These are phyloP conservation scores for Rhinatrema bivittatum DNA, from an alignment of 2,797 vertebrate genomes.

Conservation along the genomic window DNA sequence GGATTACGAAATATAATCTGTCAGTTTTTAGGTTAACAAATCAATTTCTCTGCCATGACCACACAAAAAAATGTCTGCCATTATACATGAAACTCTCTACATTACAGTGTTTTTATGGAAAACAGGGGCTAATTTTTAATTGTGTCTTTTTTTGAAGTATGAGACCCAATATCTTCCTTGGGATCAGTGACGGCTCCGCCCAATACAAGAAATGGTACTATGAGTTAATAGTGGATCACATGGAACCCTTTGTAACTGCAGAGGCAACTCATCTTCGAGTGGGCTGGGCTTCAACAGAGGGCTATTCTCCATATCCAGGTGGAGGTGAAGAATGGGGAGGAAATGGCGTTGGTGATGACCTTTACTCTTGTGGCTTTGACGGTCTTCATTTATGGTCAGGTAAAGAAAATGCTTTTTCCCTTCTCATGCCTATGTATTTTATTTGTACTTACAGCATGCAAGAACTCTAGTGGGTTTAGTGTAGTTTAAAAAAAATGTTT, in stretches of 20 bases:
- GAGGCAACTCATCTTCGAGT: conserved; percentile 86
- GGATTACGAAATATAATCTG: no score
- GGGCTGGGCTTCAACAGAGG: conserved; percentile 89
- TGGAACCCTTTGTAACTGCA: conserved; percentile 77
- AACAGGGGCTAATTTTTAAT: conserved; percentile 1
- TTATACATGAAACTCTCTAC: not conserved
- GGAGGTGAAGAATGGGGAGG: conserved; percentile 91
- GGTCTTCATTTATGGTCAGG: conserved; percentile 95
- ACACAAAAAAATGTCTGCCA: no score
- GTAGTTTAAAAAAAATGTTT: no score
- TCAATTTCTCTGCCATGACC: no score
- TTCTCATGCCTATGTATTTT: no score
- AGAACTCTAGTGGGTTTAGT: no score
- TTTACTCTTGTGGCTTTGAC: conserved; percentile 90
- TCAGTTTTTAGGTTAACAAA: no score
- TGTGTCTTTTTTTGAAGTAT: conserved; percentile 62
- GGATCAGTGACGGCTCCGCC: conserved; percentile 88
- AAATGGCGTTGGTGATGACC: conserved; percentile 88
- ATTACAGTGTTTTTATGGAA: not conserved
- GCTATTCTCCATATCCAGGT: conserved; percentile 82
- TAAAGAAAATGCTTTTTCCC: no score
- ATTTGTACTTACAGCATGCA: no score
- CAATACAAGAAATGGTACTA: conserved; percentile 96
- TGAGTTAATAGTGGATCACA: conserved; percentile 84
- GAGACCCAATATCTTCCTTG: conserved; percentile 89